Evolutionary conservation across 2,797 vertebrate species (phyloP).

Genomic region (Podarcis siculus): DNA sequence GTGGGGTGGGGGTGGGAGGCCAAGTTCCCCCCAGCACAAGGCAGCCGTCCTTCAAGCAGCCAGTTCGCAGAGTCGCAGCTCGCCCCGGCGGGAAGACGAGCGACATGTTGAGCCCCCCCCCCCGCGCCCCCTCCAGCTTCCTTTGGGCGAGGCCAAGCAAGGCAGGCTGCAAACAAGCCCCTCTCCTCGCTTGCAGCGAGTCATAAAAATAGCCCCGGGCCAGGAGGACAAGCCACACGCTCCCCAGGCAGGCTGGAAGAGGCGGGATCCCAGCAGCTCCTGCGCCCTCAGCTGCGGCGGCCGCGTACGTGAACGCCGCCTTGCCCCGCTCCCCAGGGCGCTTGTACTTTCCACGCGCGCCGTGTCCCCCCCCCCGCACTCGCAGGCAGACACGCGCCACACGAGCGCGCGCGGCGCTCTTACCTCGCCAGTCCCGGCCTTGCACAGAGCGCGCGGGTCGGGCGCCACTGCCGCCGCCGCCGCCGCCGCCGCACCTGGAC

Average conservation of each 20-base stretch:
- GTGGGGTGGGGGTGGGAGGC: background rate
- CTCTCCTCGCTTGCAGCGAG: background rate
- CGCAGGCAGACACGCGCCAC: background rate
- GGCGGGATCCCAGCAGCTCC: background rate
- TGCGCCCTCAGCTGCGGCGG: background rate
- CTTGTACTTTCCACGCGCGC: background rate
- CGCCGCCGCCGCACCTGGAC: background rate
- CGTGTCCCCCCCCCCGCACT: background rate
- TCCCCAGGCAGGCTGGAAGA: background rate
- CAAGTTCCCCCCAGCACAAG: background rate
- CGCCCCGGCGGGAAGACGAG: background rate
- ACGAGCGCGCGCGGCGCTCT: background rate
- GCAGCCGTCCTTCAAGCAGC: background rate
- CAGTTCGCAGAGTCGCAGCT: background rate
- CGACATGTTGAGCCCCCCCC: background rate
- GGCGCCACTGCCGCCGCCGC: background rate
- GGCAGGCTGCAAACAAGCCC: background rate
- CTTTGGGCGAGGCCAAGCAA: conserved; percentile 11
- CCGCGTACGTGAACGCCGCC: conserved; percentile 3
- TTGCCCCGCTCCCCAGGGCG: background rate
- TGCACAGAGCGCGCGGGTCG: background rate
- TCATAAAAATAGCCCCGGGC: background rate
- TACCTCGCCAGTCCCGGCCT: conserved; percentile 37
- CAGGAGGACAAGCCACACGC: background rate
- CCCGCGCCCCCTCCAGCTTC: background rate